Percentiles rank a stretch among this genome's conserved stretches.
phyloP scores from a whole-genome alignment of 2,797 vertebrate species.

The Cossypha heuglini region DNA sequence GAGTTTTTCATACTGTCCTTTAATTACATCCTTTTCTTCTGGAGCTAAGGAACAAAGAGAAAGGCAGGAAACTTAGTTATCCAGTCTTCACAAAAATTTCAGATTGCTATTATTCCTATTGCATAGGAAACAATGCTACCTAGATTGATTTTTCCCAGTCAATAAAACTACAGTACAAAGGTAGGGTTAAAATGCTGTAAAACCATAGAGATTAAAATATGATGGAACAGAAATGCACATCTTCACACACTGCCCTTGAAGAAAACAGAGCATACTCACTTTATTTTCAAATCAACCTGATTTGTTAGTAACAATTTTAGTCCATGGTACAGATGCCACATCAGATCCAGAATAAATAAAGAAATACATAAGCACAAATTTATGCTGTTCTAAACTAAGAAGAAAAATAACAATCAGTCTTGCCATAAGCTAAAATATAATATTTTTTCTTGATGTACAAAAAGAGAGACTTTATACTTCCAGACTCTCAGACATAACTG shows the following conservation, averaged over 20 bases:
- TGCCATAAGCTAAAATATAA: background rate
- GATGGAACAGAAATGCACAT: background rate
- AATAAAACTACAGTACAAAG: background rate
- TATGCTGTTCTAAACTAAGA: background rate
- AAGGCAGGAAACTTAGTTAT: constrained; percentile 12
- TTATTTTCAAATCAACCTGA: background rate
- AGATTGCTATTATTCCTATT: background rate
- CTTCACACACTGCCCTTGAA: background rate
- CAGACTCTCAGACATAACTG: background rate
- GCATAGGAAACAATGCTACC: background rate
- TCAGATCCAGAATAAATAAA: background rate
- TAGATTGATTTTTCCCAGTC: background rate
- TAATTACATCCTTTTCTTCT: constrained; percentile 80
- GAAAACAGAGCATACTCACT: background rate
- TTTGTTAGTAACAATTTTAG: background rate
- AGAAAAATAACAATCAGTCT: background rate
- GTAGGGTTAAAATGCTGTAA: background rate
- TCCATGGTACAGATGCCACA: background rate
- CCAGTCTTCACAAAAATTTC: background rate
- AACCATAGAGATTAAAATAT: background rate
- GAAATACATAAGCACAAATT: background rate
- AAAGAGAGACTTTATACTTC: background rate
- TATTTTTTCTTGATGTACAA: background rate
- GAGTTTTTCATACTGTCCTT: constrained; percentile 77
- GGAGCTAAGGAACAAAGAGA: constrained; percentile 68